Base-by-base conservation (phyloP, 2,888 invertebrate genomes). In the Bursaphelenchus okinawaensis region DNA sequence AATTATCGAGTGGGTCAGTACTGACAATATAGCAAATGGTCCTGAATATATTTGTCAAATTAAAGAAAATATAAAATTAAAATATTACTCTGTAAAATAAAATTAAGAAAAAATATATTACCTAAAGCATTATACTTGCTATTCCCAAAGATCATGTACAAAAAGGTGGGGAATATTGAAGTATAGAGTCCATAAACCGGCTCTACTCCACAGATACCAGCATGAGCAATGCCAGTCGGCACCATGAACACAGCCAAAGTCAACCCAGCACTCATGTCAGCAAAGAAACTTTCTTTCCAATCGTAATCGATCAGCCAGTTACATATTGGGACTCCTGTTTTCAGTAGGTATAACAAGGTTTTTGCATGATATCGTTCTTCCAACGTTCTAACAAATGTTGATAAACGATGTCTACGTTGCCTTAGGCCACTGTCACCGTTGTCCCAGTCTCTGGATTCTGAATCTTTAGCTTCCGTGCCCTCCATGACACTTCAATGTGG, bases 151-250 rank as follows among this genome's bases (percentile, higher is more conserved):
- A 81, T 72, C 52, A 80, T 77, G 65, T 80, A 80, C 29, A 79
- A 69, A 56, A 80, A 80, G n/a, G 79, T 74, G 3, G 80, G 80
- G 55, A 80, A 80, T 55, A 80, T 80, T 55, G 79, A 77, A 16
- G 80, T 80, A 65, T 80, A 80, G 29, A 80, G 69, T 23, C 80
- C 80, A 62, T 80, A 80, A 20, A 80, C 80, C 8, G 80, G 80
- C 22, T 75, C 75, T 12, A 80, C 80, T 20, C 80, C 80, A 23
- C 77, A 78, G 63, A 80, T 80, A 20, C 75, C 75, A 19, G 80
- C 80, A 20, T 80, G 69, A 6, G 80, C 80, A 62, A 80, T 80
- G n/a, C 79, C 79, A 55, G 76, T 76, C 7, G 80, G 80, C 9
- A 81, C 77, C 29, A 73, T 75, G 54, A 80, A 81, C 6, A 80